Evolutionary conservation across 2,888 invertebrate species (phyloP).

Genomic region (Corythucha ciliata): DNA sequence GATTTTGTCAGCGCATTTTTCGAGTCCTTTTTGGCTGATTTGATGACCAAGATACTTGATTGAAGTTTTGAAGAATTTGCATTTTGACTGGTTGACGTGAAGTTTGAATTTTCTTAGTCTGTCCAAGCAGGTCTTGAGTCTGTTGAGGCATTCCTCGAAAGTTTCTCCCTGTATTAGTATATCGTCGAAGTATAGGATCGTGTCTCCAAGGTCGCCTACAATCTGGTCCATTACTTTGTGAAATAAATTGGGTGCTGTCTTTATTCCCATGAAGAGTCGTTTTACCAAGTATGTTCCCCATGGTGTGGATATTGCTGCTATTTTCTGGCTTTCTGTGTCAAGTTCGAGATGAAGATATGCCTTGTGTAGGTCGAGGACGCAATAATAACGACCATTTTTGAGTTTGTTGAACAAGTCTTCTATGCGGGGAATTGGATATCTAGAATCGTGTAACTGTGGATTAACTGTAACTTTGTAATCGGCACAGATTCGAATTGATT

Average conservation of each 20-base stretch:
- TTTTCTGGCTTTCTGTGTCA: conserved; percentile 16
- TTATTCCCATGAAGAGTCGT: conserved; percentile 36
- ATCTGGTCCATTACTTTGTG: neutral
- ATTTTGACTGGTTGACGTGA: conserved; percentile 29
- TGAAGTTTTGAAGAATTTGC: conserved; percentile 28
- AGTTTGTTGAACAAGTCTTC: conserved; percentile 26
- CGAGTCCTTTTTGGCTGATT: conserved; percentile 24
- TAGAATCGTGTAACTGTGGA: neutral
- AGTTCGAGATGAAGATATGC: conserved; percentile 23
- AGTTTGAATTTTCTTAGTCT: conserved; percentile 26
- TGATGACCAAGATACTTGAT: conserved; percentile 31
- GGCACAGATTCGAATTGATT: conserved; percentile 20
- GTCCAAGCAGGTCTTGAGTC: conserved; percentile 14
- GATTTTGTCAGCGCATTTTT: conserved; percentile 27
- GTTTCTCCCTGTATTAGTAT: conserved; percentile 34
- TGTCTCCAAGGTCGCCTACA: conserved; percentile 32
- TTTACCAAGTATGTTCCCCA: conserved; percentile 37
- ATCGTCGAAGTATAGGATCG: conserved; percentile 39
- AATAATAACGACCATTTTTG: conserved; percentile 14
- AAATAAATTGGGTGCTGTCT: neutral
- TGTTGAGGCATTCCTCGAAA: conserved; percentile 23
- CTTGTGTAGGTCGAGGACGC: conserved; percentile 20
- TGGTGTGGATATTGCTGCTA: conserved; percentile 30
- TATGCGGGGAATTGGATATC: conserved; percentile 18
- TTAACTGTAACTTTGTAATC: conserved; percentile 28